Evolutionary conservation across 2,113 vertebrate species (phyloP).

Genomic region (Aphelocoma coerulescens): DNA sequence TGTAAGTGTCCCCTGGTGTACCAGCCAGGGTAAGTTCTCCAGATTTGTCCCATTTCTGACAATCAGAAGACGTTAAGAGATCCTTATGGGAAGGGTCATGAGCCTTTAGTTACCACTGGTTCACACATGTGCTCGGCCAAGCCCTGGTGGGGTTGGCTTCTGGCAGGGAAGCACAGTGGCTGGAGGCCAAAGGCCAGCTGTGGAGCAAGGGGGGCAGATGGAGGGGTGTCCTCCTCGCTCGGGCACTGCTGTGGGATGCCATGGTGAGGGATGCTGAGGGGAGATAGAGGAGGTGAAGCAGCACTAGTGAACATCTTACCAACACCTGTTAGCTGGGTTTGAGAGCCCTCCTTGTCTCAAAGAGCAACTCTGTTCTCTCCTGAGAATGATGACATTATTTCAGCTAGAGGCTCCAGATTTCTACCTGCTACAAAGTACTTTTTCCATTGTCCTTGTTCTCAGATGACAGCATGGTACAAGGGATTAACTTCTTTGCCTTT

Average conservation of each 20-base stretch:
- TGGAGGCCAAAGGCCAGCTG: not conserved
- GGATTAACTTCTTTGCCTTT: not conserved
- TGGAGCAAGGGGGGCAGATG: not conserved
- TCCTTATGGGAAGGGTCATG: not conserved
- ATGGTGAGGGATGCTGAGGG: not conserved
- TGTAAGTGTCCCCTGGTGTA: not conserved
- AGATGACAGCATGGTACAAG: not conserved
- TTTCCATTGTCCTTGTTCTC: not conserved
- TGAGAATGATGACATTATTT: not conserved
- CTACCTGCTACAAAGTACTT: not conserved
- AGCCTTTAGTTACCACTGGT: not conserved
- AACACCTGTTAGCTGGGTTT: not conserved
- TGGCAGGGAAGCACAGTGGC: not conserved
- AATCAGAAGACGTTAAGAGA: not conserved
- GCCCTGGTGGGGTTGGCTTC: not conserved
- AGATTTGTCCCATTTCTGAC: not conserved
- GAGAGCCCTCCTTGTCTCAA: not conserved
- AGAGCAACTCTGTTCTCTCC: not conserved
- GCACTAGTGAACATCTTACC: not conserved
- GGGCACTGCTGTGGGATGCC: not conserved
- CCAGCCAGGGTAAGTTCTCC: not conserved
- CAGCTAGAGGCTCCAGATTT: not conserved
- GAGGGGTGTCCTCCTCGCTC: not conserved
- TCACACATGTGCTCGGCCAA: rapidly evolving
- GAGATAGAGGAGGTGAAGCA: not conserved